phyloP scores from a whole-genome alignment of 64 coral and sea anemone genomes.

The Acropora tenuis region DNA sequence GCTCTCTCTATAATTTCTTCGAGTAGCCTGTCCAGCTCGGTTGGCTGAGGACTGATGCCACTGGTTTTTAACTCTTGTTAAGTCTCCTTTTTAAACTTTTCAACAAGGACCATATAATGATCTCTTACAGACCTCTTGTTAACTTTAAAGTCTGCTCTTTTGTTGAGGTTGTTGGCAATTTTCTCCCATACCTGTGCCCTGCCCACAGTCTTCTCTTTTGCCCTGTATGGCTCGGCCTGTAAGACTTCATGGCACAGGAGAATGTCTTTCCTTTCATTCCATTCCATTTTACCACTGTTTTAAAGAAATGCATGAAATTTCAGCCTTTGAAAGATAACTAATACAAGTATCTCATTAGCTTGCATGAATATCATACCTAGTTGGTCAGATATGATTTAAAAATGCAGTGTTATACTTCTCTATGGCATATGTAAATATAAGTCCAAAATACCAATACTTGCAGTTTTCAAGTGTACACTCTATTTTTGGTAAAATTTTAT shows the following conservation, averaged over 20 bases:
- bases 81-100: conserved; percentile 38
- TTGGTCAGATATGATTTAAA: neutral
- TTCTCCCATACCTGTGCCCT: conserved; percentile 51
- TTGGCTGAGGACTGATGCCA: neutral
- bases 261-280: conserved; percentile 56
- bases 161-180: conserved; percentile 51
- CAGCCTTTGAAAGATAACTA: conserved; percentile 8
- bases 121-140: conserved; percentile 54
- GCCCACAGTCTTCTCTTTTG: conserved; percentile 43
- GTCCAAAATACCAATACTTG: too few species aligned
- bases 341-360: conserved; percentile 1
- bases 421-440: too few species aligned
- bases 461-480: too few species aligned
- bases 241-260: conserved; percentile 43
- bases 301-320: conserved; percentile 25
- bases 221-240: conserved; percentile 20
- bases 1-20: conserved; percentile 50
- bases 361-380: neutral
- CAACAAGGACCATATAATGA: conserved; percentile 18
- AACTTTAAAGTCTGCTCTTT: conserved; percentile 46
- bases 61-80: conserved; percentile 30
- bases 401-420: too few species aligned
- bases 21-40: conserved; percentile 36
- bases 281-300: conserved; percentile 60
- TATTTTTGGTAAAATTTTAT: too few species aligned